These are phyloP conservation scores for Sinopyrophorus schimmeli DNA, from an alignment of 2,888 invertebrate genomes.

Conservation along the genomic window DNA sequence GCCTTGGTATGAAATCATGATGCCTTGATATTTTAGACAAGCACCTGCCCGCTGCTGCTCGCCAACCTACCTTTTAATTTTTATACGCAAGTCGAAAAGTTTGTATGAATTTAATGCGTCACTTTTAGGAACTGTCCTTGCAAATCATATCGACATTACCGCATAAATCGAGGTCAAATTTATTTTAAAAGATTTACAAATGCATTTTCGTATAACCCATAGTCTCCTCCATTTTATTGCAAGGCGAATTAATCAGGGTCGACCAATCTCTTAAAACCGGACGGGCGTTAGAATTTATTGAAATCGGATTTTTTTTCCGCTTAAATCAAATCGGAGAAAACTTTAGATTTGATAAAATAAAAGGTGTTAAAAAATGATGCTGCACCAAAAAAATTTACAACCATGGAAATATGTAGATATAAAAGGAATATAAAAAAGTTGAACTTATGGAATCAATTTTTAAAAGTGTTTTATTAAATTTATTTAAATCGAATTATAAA, in stretches of 20 bases:
- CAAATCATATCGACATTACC: constrained; percentile 20
- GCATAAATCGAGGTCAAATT: constrained; percentile 24
- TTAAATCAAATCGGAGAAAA: no score
- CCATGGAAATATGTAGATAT: no score
- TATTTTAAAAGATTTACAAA: constrained; percentile 28
- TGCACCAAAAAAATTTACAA: no score
- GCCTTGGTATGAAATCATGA: constrained; percentile 20
- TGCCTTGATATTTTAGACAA: constrained; percentile 21
- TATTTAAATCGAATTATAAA: no score
- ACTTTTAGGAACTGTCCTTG: constrained; percentile 28
- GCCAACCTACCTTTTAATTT: constrained; percentile 11
- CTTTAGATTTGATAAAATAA: no score
- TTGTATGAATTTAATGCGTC: constrained; percentile 19
- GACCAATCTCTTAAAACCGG: constrained; percentile 35
- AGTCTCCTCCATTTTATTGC: constrained; percentile 33
- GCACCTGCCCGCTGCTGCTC: no score
- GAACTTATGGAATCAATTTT: no score
- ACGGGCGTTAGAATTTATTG: no score
- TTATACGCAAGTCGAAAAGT: constrained; percentile 18
- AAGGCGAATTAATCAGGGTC: constrained; percentile 42
- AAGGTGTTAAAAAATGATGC: no score
- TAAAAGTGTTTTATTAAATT: constrained; percentile 3
- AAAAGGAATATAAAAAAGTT: no score
- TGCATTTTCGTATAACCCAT: constrained; percentile 31
- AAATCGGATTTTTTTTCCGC: no score